Base-by-base conservation (phyloP, 2,797 vertebrate species). In the Cottoperca gobio region DNA sequence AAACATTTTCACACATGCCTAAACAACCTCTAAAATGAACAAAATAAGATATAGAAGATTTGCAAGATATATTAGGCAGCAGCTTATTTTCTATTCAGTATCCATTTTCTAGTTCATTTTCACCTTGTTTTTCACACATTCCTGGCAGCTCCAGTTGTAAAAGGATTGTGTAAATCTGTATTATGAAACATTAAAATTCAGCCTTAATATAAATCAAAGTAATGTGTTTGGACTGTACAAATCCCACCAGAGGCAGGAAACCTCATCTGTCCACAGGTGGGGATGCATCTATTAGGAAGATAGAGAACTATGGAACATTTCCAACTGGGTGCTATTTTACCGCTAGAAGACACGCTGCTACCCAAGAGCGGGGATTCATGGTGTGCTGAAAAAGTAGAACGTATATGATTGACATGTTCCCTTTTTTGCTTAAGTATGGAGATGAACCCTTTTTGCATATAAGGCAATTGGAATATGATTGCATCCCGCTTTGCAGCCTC, bases 101-200 rank as follows among this genome's bases (percentile, higher is more conserved):
- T 52, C 17, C 16, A 43, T 19, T 77, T 57, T 53, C 37, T 55
- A 17, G 16, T 46, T 23, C 2, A 45, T 53, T 79, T 76, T 70
- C 26, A 14, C 26, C 49, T 57, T 68, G 3, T 67, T 46, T 72
- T n/a, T 21, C 24, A 31, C 33, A 75, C 40, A 55, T 33, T 63
- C 23, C 46, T 60, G 33, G 21, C 49, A 79, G 45, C 75, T 59
- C 37, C 45, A 57, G 8, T 52, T 45, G 28, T 63, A 16, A 82
- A 77, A 72, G 64, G 5, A 57, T 28, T 57, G 14, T 1, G 1
- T 3, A 40, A 37, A 69, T 80, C 14, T 23, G 5, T 23, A 8
- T 77, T 68, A 52, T 58, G 50, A 23, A 55, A 62, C 11, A 53
- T 69, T 5, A 69, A 33, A 59, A n/a, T n/a, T n/a, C 3, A 23